Evolutionary conservation across 2,888 invertebrate genomes (phyloP), one percentile per base, ranked within the genome.

Genomic region (Cataglyphis livida): DNA sequence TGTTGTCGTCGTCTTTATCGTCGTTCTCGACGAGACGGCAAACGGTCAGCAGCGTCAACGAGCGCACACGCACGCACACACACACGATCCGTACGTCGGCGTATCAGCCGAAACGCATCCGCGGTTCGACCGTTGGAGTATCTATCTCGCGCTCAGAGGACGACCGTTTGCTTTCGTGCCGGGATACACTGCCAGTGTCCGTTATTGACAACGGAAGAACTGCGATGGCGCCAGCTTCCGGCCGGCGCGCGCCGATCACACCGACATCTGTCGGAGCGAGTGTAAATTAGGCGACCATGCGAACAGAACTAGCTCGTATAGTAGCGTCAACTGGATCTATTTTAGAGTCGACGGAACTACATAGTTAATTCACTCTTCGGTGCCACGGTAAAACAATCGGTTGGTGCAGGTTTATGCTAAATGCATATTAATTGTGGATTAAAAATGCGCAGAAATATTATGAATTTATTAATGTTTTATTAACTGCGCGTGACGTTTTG

Each of bases 181-280:
- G 92, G 91, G 90, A 90, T 87, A 91, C 75, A 76, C 91, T 89
- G 89, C 90, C 90, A 91, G 88, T 92, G 92, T 93, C 92, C 93
- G 93, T 93, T 93, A 93, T 93, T 93, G 92, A 93, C 92, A 93
- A 93, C 93, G 93, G 91, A 92, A 92, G 88, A 89, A 90, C 90
- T 85, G 76, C 88, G 89, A 92, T n/a, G 48, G 92, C 93, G 93
- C 92, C 91, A 91, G 82, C 91, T 91, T 79, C 85, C 90, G 92
- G 90, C 84, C 86, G 82, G 84, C 87, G 54, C 68, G 57, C 57
- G 28, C 35, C 62, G 73, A 76, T 32, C 28, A 59, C 6, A 28
- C 48, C 90, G 91, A 85, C 92, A 91, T 89, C 92, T 90, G 73
- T 10, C 75, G 32, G 28, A 3, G 38, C 18, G 15, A 18, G 0